Evolutionary conservation across 2,113 vertebrate genomes (phyloP).

Genomic region (Onychostoma macrolepis): DNA sequence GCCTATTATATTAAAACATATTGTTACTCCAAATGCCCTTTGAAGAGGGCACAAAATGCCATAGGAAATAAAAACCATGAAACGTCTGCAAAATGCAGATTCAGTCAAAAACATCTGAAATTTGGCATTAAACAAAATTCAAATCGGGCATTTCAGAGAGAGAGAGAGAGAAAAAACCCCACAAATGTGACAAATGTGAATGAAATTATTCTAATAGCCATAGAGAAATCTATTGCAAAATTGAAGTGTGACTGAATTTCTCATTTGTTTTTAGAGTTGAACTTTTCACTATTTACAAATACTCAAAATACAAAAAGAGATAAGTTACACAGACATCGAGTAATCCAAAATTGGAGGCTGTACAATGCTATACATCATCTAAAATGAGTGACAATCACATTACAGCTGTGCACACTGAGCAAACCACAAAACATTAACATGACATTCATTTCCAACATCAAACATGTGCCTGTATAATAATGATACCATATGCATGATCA

Average conservation of each 20-base stretch:
- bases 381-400: constrained; percentile 20
- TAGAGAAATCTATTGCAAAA: neutral
- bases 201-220: neutral
- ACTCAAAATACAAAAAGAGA: constrained; percentile 74
- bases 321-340: constrained; percentile 70
- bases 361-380: constrained; percentile 57
- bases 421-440: constrained; percentile 5
- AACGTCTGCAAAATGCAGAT: constrained; percentile 80
- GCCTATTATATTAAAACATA: constrained; percentile 60
- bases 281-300: constrained; percentile 27
- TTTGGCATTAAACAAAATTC: constrained; percentile 44
- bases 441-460: neutral
- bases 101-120: constrained; percentile 61
- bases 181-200: too few relatives aligned
- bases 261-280: neutral
- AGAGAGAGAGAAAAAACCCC: neutral
- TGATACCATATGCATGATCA: neutral
- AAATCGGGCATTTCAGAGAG: neutral
- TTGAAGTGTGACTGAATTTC: neutral
- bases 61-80: constrained; percentile 54
- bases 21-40: neutral
- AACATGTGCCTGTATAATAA: constrained; percentile 12
- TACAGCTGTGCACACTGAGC: constrained; percentile 15
- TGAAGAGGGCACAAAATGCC: constrained; percentile 13
- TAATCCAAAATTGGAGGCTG: constrained; percentile 54